phyloP scores from a whole-genome alignment of 1,140 invertebrate species.

The Aphaenogaster floridana region DNA sequence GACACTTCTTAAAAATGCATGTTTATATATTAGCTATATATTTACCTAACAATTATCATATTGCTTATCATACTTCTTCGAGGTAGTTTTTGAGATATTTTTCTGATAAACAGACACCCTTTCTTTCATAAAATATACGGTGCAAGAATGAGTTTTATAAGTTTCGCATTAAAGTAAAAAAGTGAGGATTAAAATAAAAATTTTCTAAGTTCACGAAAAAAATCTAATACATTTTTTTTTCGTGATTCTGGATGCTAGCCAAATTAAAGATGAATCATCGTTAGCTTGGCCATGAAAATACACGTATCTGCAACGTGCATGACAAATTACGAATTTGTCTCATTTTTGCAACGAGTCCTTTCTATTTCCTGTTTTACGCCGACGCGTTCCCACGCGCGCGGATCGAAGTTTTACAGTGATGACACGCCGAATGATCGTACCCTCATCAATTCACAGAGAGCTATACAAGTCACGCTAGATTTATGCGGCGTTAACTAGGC shows the following conservation, averaged over 20 bases:
- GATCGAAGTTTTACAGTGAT: constrained; percentile 28
- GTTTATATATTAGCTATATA: background rate
- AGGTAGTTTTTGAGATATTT: background rate
- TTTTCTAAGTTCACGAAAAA: background rate
- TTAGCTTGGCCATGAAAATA: background rate
- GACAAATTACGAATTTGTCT: background rate
- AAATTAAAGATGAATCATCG: too few species aligned
- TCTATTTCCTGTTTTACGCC: background rate
- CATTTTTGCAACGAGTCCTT: background rate
- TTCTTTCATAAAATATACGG: background rate
- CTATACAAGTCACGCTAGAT: constrained; percentile 27
- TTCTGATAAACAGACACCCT: background rate
- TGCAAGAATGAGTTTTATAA: background rate
- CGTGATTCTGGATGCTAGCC: too few species aligned
- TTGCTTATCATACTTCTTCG: background rate
- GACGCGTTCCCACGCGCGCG: constrained; percentile 4
- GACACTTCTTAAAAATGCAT: constrained; percentile 28
- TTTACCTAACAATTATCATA: background rate
- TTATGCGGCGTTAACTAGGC: constrained; percentile 56
- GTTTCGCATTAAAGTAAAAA: background rate
- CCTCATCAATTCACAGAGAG: constrained; percentile 43
- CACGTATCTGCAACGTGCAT: background rate
- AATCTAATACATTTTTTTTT: background rate
- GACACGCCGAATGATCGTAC: constrained; percentile 24
- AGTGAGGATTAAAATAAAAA: background rate